A percentile compares a stretch with the other conserved stretches of the same genome.
Evolutionary conservation across 2,888 invertebrate species (phyloP).

Genomic region (Diloba caeruleocephala): DNA sequence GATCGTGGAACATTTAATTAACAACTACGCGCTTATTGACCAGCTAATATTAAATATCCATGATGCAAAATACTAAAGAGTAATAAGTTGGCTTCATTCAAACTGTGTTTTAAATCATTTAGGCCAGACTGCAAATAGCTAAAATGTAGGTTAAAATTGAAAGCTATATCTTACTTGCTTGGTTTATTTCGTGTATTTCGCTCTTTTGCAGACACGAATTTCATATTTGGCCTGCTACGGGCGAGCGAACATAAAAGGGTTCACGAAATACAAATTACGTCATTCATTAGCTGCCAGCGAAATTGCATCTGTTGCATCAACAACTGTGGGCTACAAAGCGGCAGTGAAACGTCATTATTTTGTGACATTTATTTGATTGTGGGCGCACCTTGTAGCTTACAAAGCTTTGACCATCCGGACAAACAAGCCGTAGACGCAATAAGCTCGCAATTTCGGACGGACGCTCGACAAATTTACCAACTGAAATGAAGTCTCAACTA

Average conservation of each 20-base stretch:
- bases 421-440: slow-evolving; percentile 84
- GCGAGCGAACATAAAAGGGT: slow-evolving; percentile 20
- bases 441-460: slow-evolving; percentile 82
- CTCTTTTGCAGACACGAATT: slow-evolving; percentile 19
- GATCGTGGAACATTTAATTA: too few species aligned
- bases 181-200: slow-evolving; percentile 20
- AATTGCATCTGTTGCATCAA: slow-evolving; percentile 46
- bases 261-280: slow-evolving; percentile 24
- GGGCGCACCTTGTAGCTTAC: slow-evolving; percentile 74
- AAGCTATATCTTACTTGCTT: slow-evolving; percentile 7
- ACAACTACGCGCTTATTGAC: too few species aligned
- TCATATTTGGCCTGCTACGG: slow-evolving; percentile 21
- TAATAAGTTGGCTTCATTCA: slow-evolving; percentile 8
- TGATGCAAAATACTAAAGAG: too few species aligned
- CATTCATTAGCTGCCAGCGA: slow-evolving; percentile 24
- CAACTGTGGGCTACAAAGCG: slow-evolving; percentile 31
- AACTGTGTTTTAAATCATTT: slow-evolving; percentile 16
- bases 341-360: slow-evolving; percentile 59
- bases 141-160: slow-evolving; percentile 21
- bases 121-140: slow-evolving; percentile 9
- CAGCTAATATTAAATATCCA: too few species aligned
- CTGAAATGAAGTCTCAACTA: slow-evolving; percentile 83
- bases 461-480: slow-evolving; percentile 85
- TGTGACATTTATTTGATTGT: slow-evolving; percentile 73
- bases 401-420: slow-evolving; percentile 82